These are phyloP conservation scores for Melipona bicolor DNA, from an alignment of 2,888 invertebrate genomes.

Conservation along the genomic window DNA sequence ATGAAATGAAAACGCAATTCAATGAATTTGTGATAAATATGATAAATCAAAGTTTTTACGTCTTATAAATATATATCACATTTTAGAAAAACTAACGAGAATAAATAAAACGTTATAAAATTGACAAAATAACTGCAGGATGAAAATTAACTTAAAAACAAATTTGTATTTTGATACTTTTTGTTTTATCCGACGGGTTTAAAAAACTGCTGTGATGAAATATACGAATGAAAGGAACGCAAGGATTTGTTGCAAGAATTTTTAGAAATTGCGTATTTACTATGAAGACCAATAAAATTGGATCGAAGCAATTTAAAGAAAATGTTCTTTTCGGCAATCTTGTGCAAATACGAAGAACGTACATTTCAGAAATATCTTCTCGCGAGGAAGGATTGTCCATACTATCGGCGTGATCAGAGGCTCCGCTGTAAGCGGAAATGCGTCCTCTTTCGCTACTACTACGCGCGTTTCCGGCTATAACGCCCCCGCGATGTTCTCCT, in stretches of 20 bases:
- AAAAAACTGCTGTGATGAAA: not conserved
- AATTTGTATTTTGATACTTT: not conserved
- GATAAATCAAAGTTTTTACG: not conserved
- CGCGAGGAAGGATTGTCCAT: conserved; percentile 82
- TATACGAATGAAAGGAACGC: not conserved
- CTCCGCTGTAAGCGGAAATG: conserved; percentile 78
- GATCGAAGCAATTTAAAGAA: not conserved
- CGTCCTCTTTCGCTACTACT: conserved; percentile 81
- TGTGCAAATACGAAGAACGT: conserved; percentile 64
- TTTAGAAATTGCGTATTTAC: not conserved
- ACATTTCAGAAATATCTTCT: conserved; percentile 83
- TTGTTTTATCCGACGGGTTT: not conserved
- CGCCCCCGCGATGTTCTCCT: conserved; percentile 83
- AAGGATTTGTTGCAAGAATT: not conserved
- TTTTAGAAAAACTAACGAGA: not conserved
- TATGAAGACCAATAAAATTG: not conserved
- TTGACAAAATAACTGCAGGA: not conserved
- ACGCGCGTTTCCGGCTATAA: conserved; percentile 79
- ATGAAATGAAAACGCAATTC: conserved; percentile 22
- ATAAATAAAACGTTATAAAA: not conserved
- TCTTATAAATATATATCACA: not conserved
- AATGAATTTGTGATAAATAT: not conserved
- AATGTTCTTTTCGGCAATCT: conserved; percentile 6
- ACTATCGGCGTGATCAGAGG: conserved; percentile 79
- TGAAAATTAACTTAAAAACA: not conserved